Conservation (phyloP, 2,888 invertebrate genomes). For the Melangyna quadrimaculata region DNA sequence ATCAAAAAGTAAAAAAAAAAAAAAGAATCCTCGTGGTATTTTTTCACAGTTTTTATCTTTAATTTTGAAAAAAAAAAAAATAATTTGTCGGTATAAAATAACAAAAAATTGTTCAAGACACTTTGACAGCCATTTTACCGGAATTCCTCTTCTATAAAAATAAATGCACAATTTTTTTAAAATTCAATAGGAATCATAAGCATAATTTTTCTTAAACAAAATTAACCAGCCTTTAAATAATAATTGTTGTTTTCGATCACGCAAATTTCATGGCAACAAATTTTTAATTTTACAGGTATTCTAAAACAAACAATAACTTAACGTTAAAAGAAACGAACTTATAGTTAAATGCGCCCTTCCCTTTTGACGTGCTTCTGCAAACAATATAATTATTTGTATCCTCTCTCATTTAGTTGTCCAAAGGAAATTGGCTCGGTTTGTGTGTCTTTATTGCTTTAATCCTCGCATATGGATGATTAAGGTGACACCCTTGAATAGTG, state of each 20-base stretch:
- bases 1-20: too few relatives aligned
- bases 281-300: not conserved
- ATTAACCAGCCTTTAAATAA: not conserved
- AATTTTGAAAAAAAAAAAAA: too few relatives aligned
- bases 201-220: too few relatives aligned
- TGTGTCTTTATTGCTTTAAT: slow-evolving; percentile 41
- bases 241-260: not conserved
- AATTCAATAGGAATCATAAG: too few relatives aligned
- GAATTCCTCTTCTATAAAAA: too few relatives aligned
- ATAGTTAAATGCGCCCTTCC: slow-evolving; percentile 14
- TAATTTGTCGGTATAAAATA: too few relatives aligned
- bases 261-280: not conserved
- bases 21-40: too few relatives aligned
- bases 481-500: slow-evolving; percentile 48
- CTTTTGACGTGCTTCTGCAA: not conserved
- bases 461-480: slow-evolving; percentile 57
- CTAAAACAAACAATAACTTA: slow-evolving; percentile 3
- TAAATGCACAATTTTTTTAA: too few relatives aligned
- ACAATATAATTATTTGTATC: slow-evolving; percentile 9
- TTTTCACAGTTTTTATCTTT: too few relatives aligned
- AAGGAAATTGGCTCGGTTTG: not conserved
- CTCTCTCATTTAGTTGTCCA: not conserved
- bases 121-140: too few relatives aligned
- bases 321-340: not conserved
- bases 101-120: too few relatives aligned